These are phyloP conservation scores for Bubo bubo DNA, from an alignment of 2,113 vertebrate species.

Conservation along the genomic window DNA sequence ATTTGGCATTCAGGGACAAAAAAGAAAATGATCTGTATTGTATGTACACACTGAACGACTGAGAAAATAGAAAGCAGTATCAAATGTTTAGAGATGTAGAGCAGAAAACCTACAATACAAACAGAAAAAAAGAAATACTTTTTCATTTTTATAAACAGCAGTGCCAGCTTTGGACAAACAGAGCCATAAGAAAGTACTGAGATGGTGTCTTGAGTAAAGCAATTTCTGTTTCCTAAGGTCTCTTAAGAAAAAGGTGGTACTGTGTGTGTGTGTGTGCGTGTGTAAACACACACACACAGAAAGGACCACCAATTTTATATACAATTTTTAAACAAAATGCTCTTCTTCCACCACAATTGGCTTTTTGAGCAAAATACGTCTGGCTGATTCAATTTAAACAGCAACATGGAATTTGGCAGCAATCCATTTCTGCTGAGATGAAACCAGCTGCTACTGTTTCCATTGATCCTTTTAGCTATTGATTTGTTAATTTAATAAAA, in stretches of 20 bases:
- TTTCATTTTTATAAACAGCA: neutral
- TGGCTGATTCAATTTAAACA: constrained; percentile 51
- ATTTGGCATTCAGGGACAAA: neutral
- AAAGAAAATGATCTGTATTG: neutral
- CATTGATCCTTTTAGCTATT: constrained; percentile 54
- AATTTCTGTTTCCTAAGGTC: neutral
- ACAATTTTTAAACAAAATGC: constrained; percentile 4
- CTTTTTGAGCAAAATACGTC: neutral
- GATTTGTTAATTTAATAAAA: constrained; percentile 66
- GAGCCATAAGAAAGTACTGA: neutral
- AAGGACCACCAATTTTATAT: neutral
- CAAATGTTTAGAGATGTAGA: neutral
- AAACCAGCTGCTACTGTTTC: constrained; percentile 4
- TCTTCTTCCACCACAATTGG: neutral
- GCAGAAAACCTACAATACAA: neutral
- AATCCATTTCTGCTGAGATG: constrained; percentile 38
- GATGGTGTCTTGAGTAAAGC: neutral
- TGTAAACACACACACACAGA: rapidly evolving
- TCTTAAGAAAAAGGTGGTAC: neutral
- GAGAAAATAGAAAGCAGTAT: neutral
- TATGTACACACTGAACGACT: neutral
- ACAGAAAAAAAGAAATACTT: neutral
- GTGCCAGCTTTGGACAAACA: neutral
- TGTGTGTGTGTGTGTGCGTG: rapidly evolving
- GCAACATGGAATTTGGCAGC: constrained; percentile 16